Conservation (phyloP, 1,140 invertebrate genomes). For the Akabosia matsudoensis region DNA sequence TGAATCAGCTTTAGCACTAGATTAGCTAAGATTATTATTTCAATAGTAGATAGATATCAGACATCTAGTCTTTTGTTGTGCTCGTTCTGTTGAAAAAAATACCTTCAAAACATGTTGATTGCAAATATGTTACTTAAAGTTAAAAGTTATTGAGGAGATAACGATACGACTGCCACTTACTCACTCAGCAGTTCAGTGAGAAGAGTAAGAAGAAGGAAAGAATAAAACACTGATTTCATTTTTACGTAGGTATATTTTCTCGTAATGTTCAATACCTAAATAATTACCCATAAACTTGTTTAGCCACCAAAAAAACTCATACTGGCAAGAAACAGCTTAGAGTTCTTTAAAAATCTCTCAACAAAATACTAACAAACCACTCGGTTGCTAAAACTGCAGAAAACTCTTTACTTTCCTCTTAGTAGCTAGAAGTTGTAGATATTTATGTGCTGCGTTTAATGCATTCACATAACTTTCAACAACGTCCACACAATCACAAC, state of each 20-base stretch:
- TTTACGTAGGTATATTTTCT: no score
- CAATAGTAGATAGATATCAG: no score
- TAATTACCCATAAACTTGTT: no score
- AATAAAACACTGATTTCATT: not conserved
- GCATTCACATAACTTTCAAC: not conserved
- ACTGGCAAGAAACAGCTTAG: no score
- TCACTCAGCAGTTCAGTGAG: no score
- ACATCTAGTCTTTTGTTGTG: no score
- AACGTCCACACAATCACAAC: not conserved
- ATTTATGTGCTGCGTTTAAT: not conserved
- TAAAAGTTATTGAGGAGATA: not conserved
- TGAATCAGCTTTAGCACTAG: no score
- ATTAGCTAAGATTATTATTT: no score
- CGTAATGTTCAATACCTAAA: no score
- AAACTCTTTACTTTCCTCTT: not conserved
- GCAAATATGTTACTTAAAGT: not conserved
- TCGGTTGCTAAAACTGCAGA: not conserved
- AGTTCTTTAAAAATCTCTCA: no score
- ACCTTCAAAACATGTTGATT: not conserved
- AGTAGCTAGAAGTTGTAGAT: not conserved
- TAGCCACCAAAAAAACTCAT: no score
- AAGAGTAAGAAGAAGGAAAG: not conserved
- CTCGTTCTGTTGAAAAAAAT: no score
- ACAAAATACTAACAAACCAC: not conserved
- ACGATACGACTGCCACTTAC: not conserved